Evolutionary conservation across 2,888 invertebrate genomes (phyloP), one percentile per base, ranked within the genome.

Genomic region (Alsophila aescularia): DNA sequence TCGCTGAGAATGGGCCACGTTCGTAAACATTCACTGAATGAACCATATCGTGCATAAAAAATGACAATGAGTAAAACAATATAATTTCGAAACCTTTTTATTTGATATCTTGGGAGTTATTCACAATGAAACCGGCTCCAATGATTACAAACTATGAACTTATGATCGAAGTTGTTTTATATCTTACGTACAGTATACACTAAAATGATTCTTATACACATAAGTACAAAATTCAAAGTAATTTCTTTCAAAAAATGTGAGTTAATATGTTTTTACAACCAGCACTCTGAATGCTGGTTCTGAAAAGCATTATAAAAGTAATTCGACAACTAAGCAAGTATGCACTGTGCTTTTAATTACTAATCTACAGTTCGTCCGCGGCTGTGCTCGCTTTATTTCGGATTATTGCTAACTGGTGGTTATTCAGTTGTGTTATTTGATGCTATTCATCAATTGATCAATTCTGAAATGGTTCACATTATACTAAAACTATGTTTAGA

Each of bases 81-180:
- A 50, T 48, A 34, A 52, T 54, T 62, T 61, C 66, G 32, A 47
- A 64, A 44, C 64, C 43, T 50, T 69, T 79, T 78, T 77, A 75
- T 75, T 79, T 63, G 61, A 71, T 73, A 73, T 72, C 62, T 58
- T 57, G 53, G 51, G n/a, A 35, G 63, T 64, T 64, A 68, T 49
- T 64, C 59, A 64, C 58, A 64, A 61, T 58, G 51, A 54, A 57
- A 60, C 58, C 39, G 34, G 41, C 45, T 52, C 27, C 40, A 15
- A 14, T 2, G 10, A 47, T 16, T 35, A 21, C 2, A 7, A 24
- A 37, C 37, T n/a, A 16, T 13, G 15, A 36, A 37, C 37, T n/a
- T 37, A 21, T 41, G 29, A 24, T n/a, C 10, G 10, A 29, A 8
- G 10, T 29, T 29, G 29, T 29, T 29, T 29, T 31, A 31, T 31